Conservation (phyloP, 2,888 invertebrate genomes). For the Hydrotaea cyrtoneurina region DNA sequence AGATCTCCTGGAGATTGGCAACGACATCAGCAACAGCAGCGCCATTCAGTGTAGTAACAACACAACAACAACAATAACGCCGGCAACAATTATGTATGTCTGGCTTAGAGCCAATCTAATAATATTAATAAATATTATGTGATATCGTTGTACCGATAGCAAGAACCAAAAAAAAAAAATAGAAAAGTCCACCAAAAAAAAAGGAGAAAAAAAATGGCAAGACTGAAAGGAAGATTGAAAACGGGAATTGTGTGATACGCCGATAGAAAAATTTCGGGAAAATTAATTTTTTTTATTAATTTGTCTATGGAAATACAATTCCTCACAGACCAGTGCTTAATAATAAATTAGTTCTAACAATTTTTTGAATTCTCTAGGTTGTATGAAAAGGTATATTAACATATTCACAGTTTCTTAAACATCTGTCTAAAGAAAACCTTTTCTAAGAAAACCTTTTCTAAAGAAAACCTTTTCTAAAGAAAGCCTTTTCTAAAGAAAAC, state of each 20-base stretch:
- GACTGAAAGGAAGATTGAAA: background rate
- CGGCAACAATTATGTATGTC: conserved; percentile 39
- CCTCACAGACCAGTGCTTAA: no score
- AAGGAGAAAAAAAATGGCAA: background rate
- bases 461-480: no score
- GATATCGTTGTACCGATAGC: conserved; percentile 33
- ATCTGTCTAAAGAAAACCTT: no score
- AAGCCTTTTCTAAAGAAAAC: no score
- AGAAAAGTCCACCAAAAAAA: background rate
- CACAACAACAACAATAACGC: background rate
- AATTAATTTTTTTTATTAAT: no score
- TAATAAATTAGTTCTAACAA: no score
- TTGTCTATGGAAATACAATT: no score
- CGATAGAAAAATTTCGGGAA: background rate
- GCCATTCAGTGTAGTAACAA: background rate
- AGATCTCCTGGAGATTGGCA: conserved; percentile 8
- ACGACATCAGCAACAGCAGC: background rate
- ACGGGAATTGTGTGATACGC: background rate
- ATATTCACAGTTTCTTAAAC: no score
- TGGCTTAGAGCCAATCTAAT: conserved; percentile 64
- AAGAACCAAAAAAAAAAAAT: background rate
- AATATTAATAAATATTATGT: conserved; percentile 63
- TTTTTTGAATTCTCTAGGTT: no score
- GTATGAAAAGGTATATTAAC: no score
- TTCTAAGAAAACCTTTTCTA: no score